These are phyloP conservation scores for Apistogramma diplotaenia DNA, from an alignment of 2,113 vertebrate species.

Conservation along the genomic window DNA sequence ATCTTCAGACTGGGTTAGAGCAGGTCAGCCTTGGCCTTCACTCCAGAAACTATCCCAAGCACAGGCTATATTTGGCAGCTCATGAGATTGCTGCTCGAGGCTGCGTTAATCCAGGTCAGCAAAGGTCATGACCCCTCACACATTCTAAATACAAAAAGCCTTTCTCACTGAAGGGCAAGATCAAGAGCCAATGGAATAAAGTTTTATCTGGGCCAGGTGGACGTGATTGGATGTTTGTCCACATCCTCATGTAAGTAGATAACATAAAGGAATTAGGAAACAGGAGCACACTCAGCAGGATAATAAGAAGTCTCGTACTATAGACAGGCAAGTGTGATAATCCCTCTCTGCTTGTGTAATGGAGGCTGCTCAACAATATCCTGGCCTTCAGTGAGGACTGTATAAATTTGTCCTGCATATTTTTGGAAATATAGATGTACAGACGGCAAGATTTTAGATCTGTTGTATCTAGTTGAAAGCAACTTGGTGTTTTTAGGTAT, in stretches of 20 bases:
- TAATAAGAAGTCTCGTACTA: background rate
- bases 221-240: conserved; percentile 10
- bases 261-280: conserved; percentile 32
- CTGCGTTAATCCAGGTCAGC: conserved; percentile 58
- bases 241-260: conserved; percentile 34
- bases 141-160: background rate
- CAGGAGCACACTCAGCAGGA: conserved; percentile 23
- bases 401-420: no score
- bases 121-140: conserved; percentile 39
- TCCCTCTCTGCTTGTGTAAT: conserved; percentile 3
- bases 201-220: conserved; percentile 20
- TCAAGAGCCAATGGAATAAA: background rate
- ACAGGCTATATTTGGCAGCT: conserved; percentile 61
- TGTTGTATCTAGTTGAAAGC: no score
- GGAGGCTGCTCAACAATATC: no score
- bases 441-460: no score
- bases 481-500: no score
- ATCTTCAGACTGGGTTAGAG: conserved; percentile 18
- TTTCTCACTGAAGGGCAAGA: background rate
- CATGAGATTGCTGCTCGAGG: conserved; percentile 51
- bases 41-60: conserved; percentile 36
- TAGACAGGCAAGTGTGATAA: conserved; percentile 27
- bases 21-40: conserved; percentile 24
- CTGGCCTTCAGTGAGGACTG: no score
- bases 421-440: no score